These are phyloP conservation scores for Eumaeus atala DNA, from an alignment of 1,140 invertebrate genomes.

Conservation along the genomic window DNA sequence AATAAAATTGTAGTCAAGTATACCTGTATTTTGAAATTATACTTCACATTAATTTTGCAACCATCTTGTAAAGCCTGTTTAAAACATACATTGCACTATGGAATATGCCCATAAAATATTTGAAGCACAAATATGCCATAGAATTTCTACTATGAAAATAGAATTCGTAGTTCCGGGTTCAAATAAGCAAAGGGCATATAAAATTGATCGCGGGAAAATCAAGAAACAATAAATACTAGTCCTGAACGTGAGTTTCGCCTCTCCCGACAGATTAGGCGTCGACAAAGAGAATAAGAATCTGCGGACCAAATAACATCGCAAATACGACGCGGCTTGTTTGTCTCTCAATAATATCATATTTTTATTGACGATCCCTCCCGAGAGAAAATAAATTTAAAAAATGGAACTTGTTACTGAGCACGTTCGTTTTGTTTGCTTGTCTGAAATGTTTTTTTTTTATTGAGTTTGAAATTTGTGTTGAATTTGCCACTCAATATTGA, in stretches of 20 bases:
- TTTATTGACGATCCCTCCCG: slow-evolving; percentile 4
- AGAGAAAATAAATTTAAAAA: background rate
- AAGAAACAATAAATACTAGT: slow-evolving; percentile 9
- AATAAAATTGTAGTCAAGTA: no score
- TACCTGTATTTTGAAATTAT: no score
- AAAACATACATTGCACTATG: no score
- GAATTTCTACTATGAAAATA: no score
- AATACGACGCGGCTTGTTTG: slow-evolving; percentile 4
- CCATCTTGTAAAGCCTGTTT: no score
- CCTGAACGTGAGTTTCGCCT: background rate
- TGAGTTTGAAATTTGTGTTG: no score
- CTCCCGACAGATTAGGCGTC: background rate
- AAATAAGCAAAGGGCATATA: background rate
- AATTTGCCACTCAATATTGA: no score
- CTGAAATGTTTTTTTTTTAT: background rate
- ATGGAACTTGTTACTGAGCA: background rate
- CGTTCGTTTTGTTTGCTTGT: slow-evolving; percentile 1
- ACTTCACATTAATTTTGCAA: no score
- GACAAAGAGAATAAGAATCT: slow-evolving; percentile 7
- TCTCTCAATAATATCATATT: slow-evolving; percentile 10
- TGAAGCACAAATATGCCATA: no score
- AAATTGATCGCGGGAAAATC: slow-evolving; percentile 5
- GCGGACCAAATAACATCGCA: background rate
- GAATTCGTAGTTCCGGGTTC: background rate
- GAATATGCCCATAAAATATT: no score